Base-by-base conservation (phyloP, 2,888 invertebrate genomes). In the Tinea semifulvella region DNA sequence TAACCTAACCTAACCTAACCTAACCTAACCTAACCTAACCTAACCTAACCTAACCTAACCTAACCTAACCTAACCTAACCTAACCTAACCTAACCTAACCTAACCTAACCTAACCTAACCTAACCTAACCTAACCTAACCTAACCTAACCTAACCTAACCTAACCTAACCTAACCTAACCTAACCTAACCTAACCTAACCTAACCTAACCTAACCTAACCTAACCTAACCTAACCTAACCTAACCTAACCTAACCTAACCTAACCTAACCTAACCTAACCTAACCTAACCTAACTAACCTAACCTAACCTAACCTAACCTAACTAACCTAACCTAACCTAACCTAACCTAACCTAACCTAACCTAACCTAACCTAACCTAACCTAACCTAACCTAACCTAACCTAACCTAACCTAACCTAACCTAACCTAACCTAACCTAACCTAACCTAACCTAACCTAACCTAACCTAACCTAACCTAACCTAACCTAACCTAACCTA, bases 391-490 rank as follows among this genome's bases (percentile, higher is more conserved):
- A 47, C 47, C 38, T 36, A 44, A 27, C 36, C 22, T 40, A 43
- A 19, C 46, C 25, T 22, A 46, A 46, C 36, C 40, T 44, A 48
- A 48, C 46, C 46, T 46, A 48, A 48, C 48, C 48, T 48, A 48
- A 48, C 48, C 48, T 48, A 48, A 48, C 48, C 48, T 48, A 48
- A 48, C 48, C 48, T 48, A 48, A 48, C 48, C 48, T 48, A 48
- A 48, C 48, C 48, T 48, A 48, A 47, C 47, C 47, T 47, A 47
- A 47, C 47, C 47, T 47, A 47, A 47, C 47, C 47, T 47, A 47
- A 47, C 47, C 47, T 47, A 47, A 47, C 47, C 47, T 47, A 47
- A 47, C 47, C 47, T 47, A 47, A 44, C 42, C 42, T 42, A 42
- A 42, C 42, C 42, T 42, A 42, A 42, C 42, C 42, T 42, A 42